Conservation (phyloP, 2,888 invertebrate genomes). For the Colletes collaris region DNA sequence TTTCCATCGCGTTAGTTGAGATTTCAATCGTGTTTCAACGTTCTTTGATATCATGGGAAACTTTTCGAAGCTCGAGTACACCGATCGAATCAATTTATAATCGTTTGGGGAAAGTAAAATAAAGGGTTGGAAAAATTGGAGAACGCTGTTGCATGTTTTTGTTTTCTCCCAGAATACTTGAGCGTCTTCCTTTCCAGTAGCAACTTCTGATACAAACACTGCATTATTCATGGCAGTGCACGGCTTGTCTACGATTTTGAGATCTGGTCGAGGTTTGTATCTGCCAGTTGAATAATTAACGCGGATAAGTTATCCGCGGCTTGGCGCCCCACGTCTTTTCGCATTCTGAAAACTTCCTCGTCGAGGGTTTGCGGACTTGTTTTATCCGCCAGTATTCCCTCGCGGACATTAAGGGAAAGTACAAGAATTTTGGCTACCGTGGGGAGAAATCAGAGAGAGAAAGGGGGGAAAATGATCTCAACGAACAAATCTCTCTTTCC, state of each 20-base stretch:
- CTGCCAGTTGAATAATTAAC: slow-evolving; percentile 72
- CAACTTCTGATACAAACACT: slow-evolving; percentile 73
- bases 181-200: slow-evolving; percentile 54
- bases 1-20: not conserved
- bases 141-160: not conserved
- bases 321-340: slow-evolving; percentile 5
- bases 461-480: not conserved
- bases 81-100: too few relatives aligned
- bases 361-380: slow-evolving; percentile 4
- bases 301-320: slow-evolving; percentile 64
- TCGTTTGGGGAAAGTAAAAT: too few relatives aligned
- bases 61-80: not conserved
- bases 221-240: slow-evolving; percentile 71
- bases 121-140: too few relatives aligned
- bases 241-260: slow-evolving; percentile 32
- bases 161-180: slow-evolving; percentile 51
- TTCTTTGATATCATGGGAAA: slow-evolving; percentile 1
- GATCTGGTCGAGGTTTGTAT: slow-evolving; percentile 12
- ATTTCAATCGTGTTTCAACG: too few relatives aligned
- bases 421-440: slow-evolving; percentile 13
- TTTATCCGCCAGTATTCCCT: not conserved
- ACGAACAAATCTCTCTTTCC: not conserved
- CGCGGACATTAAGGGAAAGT: slow-evolving; percentile 1
- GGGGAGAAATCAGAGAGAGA: not conserved
- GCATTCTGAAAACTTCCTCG: slow-evolving; percentile 18